Conservation (phyloP, 2,113 vertebrate genomes). For the Dicentrarchus labrax region DNA sequence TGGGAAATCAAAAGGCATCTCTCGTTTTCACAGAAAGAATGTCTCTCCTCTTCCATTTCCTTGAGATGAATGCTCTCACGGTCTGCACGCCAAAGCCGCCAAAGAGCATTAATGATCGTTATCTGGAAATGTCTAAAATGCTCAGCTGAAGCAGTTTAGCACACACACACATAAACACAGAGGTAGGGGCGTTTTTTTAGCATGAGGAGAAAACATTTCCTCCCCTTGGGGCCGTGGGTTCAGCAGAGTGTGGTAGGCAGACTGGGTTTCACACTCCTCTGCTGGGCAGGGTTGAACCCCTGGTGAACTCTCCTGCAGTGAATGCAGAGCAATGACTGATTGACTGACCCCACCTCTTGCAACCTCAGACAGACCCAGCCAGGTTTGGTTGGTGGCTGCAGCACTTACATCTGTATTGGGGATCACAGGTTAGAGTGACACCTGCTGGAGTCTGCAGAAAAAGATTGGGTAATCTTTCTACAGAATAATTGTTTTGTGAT, state of each 20-base stretch:
- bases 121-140: slow-evolving; percentile 58
- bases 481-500: neutral
- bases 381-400: slow-evolving; percentile 29
- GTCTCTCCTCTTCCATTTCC: slow-evolving; percentile 54
- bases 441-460: slow-evolving; percentile 69
- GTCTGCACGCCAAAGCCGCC: slow-evolving; percentile 32
- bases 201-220: slow-evolving; percentile 60
- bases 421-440: slow-evolving; percentile 71
- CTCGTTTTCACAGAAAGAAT: slow-evolving; percentile 52
- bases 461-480: neutral
- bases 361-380: slow-evolving; percentile 35
- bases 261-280: slow-evolving; percentile 73
- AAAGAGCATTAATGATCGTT: slow-evolving; percentile 63
- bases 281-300: slow-evolving; percentile 68
- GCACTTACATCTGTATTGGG: neutral
- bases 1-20: slow-evolving; percentile 58
- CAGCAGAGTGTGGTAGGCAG: slow-evolving; percentile 60
- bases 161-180: slow-evolving; percentile 10
- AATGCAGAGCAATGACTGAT: slow-evolving; percentile 59
- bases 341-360: slow-evolving; percentile 63
- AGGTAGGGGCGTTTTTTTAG: slow-evolving; percentile 19
- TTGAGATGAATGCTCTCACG: slow-evolving; percentile 47
- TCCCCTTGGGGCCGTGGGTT: slow-evolving; percentile 44
- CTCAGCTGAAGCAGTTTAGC: slow-evolving; percentile 49
- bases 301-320: slow-evolving; percentile 66